These are phyloP conservation scores for Eublepharis macularius DNA, from an alignment of 2,113 vertebrate genomes.

Conservation along the genomic window DNA sequence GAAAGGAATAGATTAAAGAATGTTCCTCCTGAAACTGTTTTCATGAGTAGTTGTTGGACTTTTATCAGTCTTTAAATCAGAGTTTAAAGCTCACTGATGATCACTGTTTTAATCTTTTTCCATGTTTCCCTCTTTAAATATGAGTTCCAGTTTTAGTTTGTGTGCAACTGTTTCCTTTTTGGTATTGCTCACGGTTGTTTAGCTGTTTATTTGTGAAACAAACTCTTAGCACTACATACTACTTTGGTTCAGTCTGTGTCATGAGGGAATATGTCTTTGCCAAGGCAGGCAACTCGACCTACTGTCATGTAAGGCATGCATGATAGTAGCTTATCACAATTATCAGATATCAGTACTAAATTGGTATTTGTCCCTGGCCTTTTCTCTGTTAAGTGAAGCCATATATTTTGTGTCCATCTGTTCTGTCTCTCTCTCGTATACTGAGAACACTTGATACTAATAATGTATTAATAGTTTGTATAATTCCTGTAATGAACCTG, in stretches of 20 bases:
- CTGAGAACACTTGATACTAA: conserved; percentile 49
- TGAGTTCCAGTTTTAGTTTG: conserved; percentile 65
- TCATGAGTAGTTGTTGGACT: not conserved
- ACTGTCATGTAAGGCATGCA: conserved; percentile 62
- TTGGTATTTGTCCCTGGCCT: conserved; percentile 73
- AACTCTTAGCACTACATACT: conserved; percentile 53
- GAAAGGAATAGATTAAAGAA: not conserved
- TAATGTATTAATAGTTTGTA: conserved; percentile 73
- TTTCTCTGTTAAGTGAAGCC: conserved; percentile 67
- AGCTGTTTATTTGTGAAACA: conserved; percentile 54
- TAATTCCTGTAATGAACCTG: conserved; percentile 48
- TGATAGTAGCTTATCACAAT: conserved; percentile 74
- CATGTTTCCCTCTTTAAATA: conserved; percentile 65
- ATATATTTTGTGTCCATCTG: conserved; percentile 65
- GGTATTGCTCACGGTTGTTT: conserved; percentile 62
- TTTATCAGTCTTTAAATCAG: not conserved
- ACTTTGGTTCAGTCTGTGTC: conserved; percentile 61
- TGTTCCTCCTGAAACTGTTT: not conserved
- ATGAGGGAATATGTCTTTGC: conserved; percentile 66
- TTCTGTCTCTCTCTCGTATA: conserved; percentile 21
- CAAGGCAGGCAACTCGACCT: conserved; percentile 69
- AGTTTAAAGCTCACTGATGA: conserved; percentile 74
- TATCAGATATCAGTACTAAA: conserved; percentile 73
- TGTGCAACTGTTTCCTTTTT: conserved; percentile 73
- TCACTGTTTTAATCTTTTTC: conserved; percentile 64